Evolutionary conservation across 2,113 vertebrate genomes (phyloP).

Genomic region (Sinocyclocheilus anshuiensis): DNA sequence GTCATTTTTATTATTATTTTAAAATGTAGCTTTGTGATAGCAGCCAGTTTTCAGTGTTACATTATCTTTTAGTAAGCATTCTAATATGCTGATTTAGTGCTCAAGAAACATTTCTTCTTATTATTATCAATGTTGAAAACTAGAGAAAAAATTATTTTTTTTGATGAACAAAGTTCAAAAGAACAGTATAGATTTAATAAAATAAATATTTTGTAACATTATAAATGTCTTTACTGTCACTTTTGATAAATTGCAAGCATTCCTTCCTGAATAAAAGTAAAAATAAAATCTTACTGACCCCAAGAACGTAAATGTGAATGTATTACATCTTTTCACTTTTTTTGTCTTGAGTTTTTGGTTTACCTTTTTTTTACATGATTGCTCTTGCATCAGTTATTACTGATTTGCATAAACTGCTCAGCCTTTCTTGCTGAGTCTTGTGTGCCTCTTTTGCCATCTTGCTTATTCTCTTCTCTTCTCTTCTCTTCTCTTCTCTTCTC

Average conservation of each 20-base stretch:
- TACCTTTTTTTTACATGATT: background rate
- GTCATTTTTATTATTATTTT: background rate
- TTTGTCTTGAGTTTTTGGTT: background rate
- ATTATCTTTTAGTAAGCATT: background rate
- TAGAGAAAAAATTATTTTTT: no score
- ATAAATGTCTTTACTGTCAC: background rate
- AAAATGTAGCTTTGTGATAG: background rate
- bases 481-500: constrained; percentile 44
- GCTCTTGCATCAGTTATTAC: background rate
- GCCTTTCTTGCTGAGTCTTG: background rate
- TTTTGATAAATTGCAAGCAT: background rate
- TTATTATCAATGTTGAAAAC: background rate
- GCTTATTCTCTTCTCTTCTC: constrained; percentile 42
- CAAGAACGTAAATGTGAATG: background rate
- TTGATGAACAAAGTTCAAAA: background rate
- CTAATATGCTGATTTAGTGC: background rate
- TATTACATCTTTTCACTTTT: background rate
- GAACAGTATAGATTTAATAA: background rate
- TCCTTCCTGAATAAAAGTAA: background rate
- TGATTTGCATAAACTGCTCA: background rate
- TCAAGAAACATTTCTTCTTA: background rate
- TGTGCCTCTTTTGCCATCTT: background rate
- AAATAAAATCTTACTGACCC: background rate
- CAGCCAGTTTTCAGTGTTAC: background rate
- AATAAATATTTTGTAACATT: background rate